Base-by-base conservation (phyloP, 2,797 vertebrate genomes). In the Babyrousa celebensis region DNA sequence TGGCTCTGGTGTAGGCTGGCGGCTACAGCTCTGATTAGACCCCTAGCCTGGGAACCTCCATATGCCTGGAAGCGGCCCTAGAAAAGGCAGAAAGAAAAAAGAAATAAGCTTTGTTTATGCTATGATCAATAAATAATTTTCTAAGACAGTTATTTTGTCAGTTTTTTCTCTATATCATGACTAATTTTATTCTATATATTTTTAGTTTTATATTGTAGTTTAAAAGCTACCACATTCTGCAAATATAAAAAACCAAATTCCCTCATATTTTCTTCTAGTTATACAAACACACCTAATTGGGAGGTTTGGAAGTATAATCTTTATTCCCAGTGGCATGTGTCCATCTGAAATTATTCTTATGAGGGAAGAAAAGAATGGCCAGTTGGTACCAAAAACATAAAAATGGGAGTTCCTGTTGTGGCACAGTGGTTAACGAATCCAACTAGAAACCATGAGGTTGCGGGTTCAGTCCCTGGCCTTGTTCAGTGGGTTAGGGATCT, bases 191-290 rank as follows among this genome's bases (percentile, higher is more conserved):
- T 9, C 29, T 40, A 65, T 77, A 1, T 83, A 56, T 84, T 92
- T 94, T 75, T 8, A 23, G 0, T 65, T 82, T n/a, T 62, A 8
- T 21, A 27, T 54, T 14, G 25, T 58, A 11, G 85, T 77, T 70
- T 32, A 27, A 85, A 72, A 70, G 10, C 16, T 52, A 9, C 12
- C 1, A 20, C 0, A 60, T 0, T 70, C 25, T 86, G 1, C 14
- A 94, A 25, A 27, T 56, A 71, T 83, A 16, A 74, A 94, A 83
- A 68, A 3, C 75, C 85, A 65, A 63, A 63, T 40, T 20, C 74
- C 36, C 82, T 11, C 17, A 27, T 71, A 7, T 63, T 82, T 89
- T 87, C 43, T 92, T 83, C 25, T 10, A 74, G 23, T 83, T 52
- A 56, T 6, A 36, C 0, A 58, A 72, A 1, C 7, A 21, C 1